Conservation (phyloP, 2,888 invertebrate species). For the Nymphalis urticae region DNA sequence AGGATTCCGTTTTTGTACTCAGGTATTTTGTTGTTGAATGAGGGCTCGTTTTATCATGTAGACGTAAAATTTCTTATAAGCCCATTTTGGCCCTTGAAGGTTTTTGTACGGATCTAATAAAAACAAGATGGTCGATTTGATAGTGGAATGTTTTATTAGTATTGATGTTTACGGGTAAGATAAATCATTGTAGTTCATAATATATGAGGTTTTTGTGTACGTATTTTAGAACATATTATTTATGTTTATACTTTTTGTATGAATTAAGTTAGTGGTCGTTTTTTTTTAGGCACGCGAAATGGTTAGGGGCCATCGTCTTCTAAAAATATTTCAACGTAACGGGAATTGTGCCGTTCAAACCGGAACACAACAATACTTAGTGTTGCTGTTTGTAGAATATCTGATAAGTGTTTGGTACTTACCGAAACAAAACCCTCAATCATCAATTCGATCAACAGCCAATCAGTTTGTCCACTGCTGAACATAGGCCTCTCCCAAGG, state of each 20-base stretch:
- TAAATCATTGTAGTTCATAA: conserved; percentile 6
- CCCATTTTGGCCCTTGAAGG: conserved; percentile 23
- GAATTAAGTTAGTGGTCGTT: neutral
- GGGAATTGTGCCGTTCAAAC: too few species aligned
- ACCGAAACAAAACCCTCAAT: too few species aligned
- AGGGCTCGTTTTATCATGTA: conserved; percentile 30
- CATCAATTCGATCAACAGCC: too few species aligned
- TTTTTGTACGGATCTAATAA: conserved; percentile 27
- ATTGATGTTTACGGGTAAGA: conserved; percentile 15
- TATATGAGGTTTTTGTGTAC: conserved; percentile 1
- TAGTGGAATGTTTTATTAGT: conserved; percentile 20
- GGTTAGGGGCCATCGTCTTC: too few species aligned
- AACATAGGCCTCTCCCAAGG: too few species aligned
- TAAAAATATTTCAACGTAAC: too few species aligned
- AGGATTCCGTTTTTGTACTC: conserved; percentile 48
- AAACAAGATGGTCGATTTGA: conserved; percentile 20
- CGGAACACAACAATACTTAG: too few species aligned
- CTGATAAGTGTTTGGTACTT: too few species aligned
- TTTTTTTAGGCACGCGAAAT: too few species aligned
- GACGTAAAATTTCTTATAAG: conserved; percentile 31
- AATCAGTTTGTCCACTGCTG: too few species aligned
- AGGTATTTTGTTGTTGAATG: conserved; percentile 36
- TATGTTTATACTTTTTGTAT: neutral
- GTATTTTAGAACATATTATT: neutral
- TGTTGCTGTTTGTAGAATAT: too few species aligned